These are phyloP conservation scores for Delichon dasypus DNA, from an alignment of 2,797 vertebrate genomes.

Conservation along the genomic window DNA sequence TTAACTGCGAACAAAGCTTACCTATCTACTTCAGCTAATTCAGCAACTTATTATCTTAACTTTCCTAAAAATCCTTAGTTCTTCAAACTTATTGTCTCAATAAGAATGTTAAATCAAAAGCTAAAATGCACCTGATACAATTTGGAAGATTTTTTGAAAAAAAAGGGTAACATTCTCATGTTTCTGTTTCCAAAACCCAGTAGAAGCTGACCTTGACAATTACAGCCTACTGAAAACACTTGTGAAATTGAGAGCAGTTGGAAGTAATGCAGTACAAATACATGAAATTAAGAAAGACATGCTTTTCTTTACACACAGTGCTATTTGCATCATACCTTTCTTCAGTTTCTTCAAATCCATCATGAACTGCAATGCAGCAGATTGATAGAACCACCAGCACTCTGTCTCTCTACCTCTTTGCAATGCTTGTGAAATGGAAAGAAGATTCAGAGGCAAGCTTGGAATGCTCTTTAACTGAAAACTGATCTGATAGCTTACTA, in stretches of 20 bases:
- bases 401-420: neutral
- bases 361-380: neutral
- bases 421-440: neutral
- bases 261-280: neutral
- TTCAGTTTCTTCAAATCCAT: neutral
- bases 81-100: too few species aligned
- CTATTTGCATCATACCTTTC: neutral
- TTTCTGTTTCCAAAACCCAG: neutral
- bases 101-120: neutral
- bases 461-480: neutral
- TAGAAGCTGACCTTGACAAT: neutral
- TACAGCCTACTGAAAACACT: neutral
- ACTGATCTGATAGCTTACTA: neutral
- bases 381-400: neutral
- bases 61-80: too few species aligned
- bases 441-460: neutral
- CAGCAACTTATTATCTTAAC: too few species aligned
- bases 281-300: neutral
- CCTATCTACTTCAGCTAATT: too few species aligned
- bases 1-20: too few species aligned
- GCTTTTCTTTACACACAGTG: neutral
- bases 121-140: neutral
- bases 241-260: neutral
- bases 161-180: neutral
- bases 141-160: neutral